Evolutionary conservation across 2,888 invertebrate genomes (phyloP).

Genomic region (Drosophila macrospina): DNA sequence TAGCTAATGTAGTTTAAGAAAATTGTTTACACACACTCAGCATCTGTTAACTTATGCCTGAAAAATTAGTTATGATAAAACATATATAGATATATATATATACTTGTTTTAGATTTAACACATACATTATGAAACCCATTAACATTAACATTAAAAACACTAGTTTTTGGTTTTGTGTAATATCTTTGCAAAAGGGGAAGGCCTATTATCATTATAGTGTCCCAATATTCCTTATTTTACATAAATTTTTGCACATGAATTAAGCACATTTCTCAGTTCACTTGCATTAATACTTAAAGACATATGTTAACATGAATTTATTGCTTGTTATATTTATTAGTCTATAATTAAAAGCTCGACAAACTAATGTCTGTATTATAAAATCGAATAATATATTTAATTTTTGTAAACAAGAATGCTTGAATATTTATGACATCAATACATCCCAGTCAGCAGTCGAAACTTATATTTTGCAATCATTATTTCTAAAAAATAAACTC

Average conservation of each 20-base stretch:
- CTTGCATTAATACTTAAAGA: slow-evolving; percentile 24
- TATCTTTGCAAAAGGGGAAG: slow-evolving; percentile 18
- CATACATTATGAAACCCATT: neutral
- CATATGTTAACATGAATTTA: neutral
- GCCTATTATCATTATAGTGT: slow-evolving; percentile 5
- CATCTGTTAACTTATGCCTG: slow-evolving; percentile 1
- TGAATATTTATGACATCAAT: slow-evolving; percentile 3
- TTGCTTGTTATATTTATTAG: neutral
- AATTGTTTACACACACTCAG: slow-evolving; percentile 13
- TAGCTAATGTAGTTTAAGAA: slow-evolving; percentile 29
- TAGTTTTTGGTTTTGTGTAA: slow-evolving; percentile 1
- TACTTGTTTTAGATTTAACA: neutral
- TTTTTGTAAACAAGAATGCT: neutral
- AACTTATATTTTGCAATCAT: neutral
- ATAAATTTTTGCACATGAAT: neutral
- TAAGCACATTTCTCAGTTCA: slow-evolving; percentile 17
- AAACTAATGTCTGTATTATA: neutral
- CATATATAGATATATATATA: slow-evolving; percentile 2
- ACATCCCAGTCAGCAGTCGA: neutral
- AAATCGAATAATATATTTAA: neutral
- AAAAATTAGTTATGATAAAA: neutral
- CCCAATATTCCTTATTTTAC: slow-evolving; percentile 6
- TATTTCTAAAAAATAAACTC: neutral
- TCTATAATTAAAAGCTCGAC: neutral
- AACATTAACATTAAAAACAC: neutral